Base-by-base conservation (phyloP, 2,797 vertebrate species). In the Sebastes flavidus region DNA sequence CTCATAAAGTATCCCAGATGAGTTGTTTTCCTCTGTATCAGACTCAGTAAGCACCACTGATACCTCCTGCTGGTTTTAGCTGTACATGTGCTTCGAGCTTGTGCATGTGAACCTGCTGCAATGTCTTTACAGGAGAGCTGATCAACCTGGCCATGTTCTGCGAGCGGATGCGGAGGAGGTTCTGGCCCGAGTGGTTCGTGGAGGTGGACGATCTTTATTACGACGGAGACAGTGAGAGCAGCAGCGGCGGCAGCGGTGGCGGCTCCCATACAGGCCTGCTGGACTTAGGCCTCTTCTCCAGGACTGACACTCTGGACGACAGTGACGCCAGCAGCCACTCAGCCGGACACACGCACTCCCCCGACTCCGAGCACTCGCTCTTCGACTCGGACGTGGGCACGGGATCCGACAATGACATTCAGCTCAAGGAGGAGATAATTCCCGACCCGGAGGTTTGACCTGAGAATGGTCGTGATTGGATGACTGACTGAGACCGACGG, bases 91-190 rank as follows among this genome's bases (percentile, higher is more conserved):
- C 12, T 38, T 38, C 30, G 63, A 25, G 49, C 30, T 32, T 12
- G 14, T 27, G 42, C 22, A 8, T 66, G 46, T 38, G 6, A 73
- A 3, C 38, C 34, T 74, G n/a, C 54, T 58, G 14, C 54, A 34
- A 24, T 82, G 46, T 87, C 76, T 78, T 34, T n/a, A 5, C 95
- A 99, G 98, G 97, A 76, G 98, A 99, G 91, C 95, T 99, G 60
- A 98, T 98, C 90, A 99, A 99, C 87, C 95, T 99, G 54, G 97
- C 97, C 81, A 98, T 98, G 97, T 99, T 99, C 93, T 99, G 98
- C 65, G 98, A 99, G 92, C 96, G 98, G 85, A 99, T 99, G 94
- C 94, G 98, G 80, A 96, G 97, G 90, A 97, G 94, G 93, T 99
- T 99, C 91, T 99, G 98, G 98, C 98, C 98, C 0, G 98, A 99